Evolutionary conservation across 2,888 invertebrate genomes (phyloP).

Genomic region (Drosophila putrida): DNA sequence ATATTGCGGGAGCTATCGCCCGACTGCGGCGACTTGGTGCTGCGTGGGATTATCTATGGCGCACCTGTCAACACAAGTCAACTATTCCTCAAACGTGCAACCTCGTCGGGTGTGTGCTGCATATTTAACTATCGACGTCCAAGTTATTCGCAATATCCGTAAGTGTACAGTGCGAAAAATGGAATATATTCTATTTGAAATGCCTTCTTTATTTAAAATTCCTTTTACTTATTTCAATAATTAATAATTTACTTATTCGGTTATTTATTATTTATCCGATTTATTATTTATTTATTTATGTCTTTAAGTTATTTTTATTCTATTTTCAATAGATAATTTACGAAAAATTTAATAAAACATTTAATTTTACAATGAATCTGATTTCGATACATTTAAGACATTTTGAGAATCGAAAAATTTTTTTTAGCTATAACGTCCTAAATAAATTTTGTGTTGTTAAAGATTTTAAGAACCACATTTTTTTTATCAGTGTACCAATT

Average conservation of each 20-base stretch:
- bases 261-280: too few relatives aligned
- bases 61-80: constrained; percentile 66
- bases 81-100: constrained; percentile 72
- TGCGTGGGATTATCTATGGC: constrained; percentile 76
- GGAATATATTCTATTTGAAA: too few relatives aligned
- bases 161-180: constrained; percentile 29
- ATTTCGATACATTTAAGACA: too few relatives aligned
- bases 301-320: background rate
- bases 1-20: constrained; percentile 76
- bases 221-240: background rate
- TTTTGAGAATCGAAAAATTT: too few relatives aligned
- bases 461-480: too few relatives aligned
- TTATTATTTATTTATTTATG: too few relatives aligned
- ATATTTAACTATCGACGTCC: constrained; percentile 82
- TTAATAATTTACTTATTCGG: too few relatives aligned
- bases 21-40: constrained; percentile 76
- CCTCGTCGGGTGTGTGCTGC: constrained; percentile 82
- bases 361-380: background rate
- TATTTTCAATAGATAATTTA: too few relatives aligned
- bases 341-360: background rate
- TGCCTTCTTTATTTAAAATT: too few relatives aligned
- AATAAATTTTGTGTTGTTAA: too few relatives aligned
- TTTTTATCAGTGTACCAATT: too few relatives aligned
- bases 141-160: constrained; percentile 69
- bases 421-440: too few relatives aligned